Percentiles rank a stretch among this genome's conserved stretches.
Evolutionary conservation across 2,888 invertebrate species (phyloP).

Genomic region (Caenorhabditis doughertyi): DNA sequence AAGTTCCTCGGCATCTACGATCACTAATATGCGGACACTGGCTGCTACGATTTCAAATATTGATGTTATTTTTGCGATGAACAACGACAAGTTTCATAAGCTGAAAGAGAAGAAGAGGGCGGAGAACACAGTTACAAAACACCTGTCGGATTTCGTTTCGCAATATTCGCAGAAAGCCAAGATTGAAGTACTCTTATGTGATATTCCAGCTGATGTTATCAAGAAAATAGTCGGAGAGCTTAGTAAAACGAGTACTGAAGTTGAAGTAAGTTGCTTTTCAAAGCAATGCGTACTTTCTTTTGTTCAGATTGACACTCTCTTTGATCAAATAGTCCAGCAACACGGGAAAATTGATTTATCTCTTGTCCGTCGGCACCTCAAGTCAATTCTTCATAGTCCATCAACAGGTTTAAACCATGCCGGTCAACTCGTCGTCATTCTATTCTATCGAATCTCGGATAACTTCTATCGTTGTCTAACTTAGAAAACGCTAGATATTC

Average conservation of each 20-base stretch:
- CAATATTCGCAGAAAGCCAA: constrained; percentile 50
- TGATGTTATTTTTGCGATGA: constrained; percentile 18
- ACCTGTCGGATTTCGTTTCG: constrained; percentile 45
- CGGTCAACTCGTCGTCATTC: constrained; percentile 2
- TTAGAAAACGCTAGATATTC: constrained; percentile 23
- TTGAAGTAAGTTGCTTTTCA: constrained; percentile 22
- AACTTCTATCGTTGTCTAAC: constrained; percentile 53
- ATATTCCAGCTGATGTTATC: constrained; percentile 49
- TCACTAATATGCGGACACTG: background rate
- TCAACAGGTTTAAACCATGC: background rate
- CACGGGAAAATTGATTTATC: constrained; percentile 27
- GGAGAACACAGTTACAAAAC: constrained; percentile 29
- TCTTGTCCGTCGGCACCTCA: constrained; percentile 18
- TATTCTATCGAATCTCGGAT: constrained; percentile 36
- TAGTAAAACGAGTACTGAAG: constrained; percentile 15
- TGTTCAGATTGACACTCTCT: constrained; percentile 44
- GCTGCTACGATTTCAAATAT: constrained; percentile 12
- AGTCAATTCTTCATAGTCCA: constrained; percentile 2
- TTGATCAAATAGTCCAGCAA: constrained; percentile 34
- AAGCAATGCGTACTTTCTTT: background rate
- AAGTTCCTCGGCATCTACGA: constrained; percentile 38
- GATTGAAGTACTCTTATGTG: constrained; percentile 65
- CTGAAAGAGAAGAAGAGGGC: constrained; percentile 43
- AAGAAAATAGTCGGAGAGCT: constrained; percentile 61
- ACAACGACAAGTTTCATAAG: constrained; percentile 26